These are phyloP conservation scores for Epinotia ramella DNA, from an alignment of 2,888 invertebrate species.

Conservation along the genomic window DNA sequence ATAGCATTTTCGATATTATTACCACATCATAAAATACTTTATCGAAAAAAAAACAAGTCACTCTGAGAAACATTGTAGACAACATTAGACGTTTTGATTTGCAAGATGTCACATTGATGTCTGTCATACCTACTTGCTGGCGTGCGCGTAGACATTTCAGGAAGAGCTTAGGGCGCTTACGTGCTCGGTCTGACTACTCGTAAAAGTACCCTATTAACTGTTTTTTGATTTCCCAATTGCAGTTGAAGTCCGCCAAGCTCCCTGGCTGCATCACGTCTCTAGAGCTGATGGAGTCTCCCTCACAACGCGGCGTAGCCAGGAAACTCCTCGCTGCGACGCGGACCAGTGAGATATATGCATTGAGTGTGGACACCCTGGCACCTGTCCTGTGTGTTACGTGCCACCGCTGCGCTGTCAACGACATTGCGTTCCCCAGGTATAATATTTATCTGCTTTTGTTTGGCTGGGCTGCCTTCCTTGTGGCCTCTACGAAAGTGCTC, in stretches of 20 bases:
- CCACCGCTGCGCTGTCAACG: slow-evolving; percentile 92
- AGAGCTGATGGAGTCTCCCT: slow-evolving; percentile 79
- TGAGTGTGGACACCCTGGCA: slow-evolving; percentile 88
- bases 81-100: no score
- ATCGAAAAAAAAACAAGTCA: no score
- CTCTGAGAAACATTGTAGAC: no score
- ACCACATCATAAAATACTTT: no score
- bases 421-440: slow-evolving; percentile 93
- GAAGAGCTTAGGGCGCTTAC: no score
- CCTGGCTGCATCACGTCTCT: slow-evolving; percentile 91
- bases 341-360: slow-evolving; percentile 92
- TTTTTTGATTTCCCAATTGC: neutral
- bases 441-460: neutral
- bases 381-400: slow-evolving; percentile 91
- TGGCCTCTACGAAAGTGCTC: no score
- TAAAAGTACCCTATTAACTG: slow-evolving; percentile 61
- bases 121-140: no score
- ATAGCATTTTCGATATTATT: no score
- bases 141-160: no score
- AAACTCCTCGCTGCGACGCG: slow-evolving; percentile 91
- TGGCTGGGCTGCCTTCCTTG: no score
- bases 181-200: no score
- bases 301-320: slow-evolving; percentile 70
- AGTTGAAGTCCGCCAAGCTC: slow-evolving; percentile 83
- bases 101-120: no score